Percentiles rank a stretch among this genome's conserved stretches.
phyloP scores from a whole-genome alignment of 2,113 vertebrate genomes.

The Andinoacara biseriatus region DNA sequence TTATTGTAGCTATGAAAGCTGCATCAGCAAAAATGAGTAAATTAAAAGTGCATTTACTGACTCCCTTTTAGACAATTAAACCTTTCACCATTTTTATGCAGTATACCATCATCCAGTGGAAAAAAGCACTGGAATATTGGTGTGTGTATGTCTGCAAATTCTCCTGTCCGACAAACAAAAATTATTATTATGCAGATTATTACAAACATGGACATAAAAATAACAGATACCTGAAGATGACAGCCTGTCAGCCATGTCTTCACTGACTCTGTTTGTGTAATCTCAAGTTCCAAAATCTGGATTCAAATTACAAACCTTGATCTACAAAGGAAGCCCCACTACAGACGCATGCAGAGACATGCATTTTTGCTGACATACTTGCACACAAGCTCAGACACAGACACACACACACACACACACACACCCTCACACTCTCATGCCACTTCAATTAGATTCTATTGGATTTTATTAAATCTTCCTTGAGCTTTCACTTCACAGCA shows the following conservation, averaged over 20 bases:
- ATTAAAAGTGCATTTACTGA: no score
- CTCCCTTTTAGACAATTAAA: no score
- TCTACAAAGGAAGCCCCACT: slow-evolving; percentile 10
- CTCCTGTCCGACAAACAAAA: neutral
- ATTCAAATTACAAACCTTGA: slow-evolving; percentile 12
- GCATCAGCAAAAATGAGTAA: no score
- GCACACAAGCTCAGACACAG: neutral
- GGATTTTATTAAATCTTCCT: slow-evolving; percentile 82
- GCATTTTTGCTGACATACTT: neutral
- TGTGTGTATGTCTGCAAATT: neutral
- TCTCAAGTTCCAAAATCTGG: neutral
- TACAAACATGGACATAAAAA: neutral
- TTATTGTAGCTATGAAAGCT: no score
- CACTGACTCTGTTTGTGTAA: neutral
- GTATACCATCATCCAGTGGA: no score
- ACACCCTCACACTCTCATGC: slow-evolving; percentile 22
- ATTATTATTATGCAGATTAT: slow-evolving; percentile 1
- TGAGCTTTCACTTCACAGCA: slow-evolving; percentile 72
- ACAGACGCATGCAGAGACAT: neutral
- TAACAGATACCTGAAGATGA: neutral
- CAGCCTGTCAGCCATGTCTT: slow-evolving; percentile 9
- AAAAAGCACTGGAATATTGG: neutral
- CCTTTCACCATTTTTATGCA: no score
- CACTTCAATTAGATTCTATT: slow-evolving; percentile 77
- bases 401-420: neutral